These are phyloP conservation scores for Drosophila kepulauana DNA, from an alignment of 1,140 invertebrate genomes.

Conservation along the genomic window DNA sequence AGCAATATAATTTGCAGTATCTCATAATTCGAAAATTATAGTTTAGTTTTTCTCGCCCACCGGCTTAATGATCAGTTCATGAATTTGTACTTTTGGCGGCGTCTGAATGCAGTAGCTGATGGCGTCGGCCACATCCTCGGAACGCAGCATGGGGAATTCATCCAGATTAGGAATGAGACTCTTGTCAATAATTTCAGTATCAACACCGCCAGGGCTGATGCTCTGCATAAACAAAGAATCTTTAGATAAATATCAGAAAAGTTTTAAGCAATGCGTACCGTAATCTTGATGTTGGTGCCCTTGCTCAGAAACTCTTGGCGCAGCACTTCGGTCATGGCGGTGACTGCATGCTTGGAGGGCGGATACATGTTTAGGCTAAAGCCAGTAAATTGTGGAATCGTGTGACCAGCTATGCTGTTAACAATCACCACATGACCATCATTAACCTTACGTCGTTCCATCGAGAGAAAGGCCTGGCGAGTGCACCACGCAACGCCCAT, in stretches of 20 bases:
- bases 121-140: constrained; percentile 86
- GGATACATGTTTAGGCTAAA: constrained; percentile 86
- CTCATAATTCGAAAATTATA: neutral
- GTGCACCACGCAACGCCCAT: constrained; percentile 88
- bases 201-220: constrained; percentile 7
- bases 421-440: constrained; percentile 90
- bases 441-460: constrained; percentile 87
- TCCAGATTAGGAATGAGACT: neutral
- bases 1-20: neutral
- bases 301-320: constrained; percentile 87
- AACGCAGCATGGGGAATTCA: constrained; percentile 56
- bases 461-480: constrained; percentile 88
- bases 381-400: constrained; percentile 76
- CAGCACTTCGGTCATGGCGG: constrained; percentile 87
- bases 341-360: constrained; percentile 89
- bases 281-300: constrained; percentile 88
- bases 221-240: neutral
- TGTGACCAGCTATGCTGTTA: constrained; percentile 87
- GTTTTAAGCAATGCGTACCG: constrained; percentile 56
- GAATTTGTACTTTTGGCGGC: constrained; percentile 50
- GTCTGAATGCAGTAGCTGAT: constrained; percentile 86
- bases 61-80: constrained; percentile 54
- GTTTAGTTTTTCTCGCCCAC: constrained; percentile 46
- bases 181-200: constrained; percentile 2
- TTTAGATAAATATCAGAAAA: neutral